Percentiles rank a stretch among this genome's conserved stretches.
phyloP scores from a whole-genome alignment of 92 coral and sea anemone genomes.

The Diadumene lineata region DNA sequence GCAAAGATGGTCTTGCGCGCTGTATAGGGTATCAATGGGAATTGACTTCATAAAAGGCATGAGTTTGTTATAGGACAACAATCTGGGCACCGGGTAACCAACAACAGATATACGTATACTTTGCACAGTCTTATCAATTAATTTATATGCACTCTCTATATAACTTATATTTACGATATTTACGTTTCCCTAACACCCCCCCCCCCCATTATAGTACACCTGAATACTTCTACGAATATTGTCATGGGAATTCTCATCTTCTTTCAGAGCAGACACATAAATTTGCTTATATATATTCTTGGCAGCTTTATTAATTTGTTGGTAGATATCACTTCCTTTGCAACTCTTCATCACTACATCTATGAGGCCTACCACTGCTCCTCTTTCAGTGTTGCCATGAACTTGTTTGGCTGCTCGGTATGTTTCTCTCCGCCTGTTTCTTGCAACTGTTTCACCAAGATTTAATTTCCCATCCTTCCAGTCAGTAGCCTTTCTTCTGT shows the following conservation, averaged over 20 bases:
- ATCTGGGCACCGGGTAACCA: constrained; percentile 47
- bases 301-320: neutral
- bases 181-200: constrained; percentile 58
- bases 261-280: constrained; percentile 13
- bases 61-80: constrained; percentile 19
- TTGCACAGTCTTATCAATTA: constrained; percentile 11
- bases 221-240: constrained; percentile 60
- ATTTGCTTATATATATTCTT: no score
- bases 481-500: constrained; percentile 6
- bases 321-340: neutral
- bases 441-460: neutral
- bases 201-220: constrained; percentile 63
- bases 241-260: constrained; percentile 39
- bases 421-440: constrained; percentile 32
- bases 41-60: constrained; percentile 56
- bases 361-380: constrained; percentile 9
- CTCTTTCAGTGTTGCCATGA: constrained; percentile 31
- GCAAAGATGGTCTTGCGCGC: constrained; percentile 43
- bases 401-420: constrained; percentile 41
- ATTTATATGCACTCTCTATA: constrained; percentile 36
- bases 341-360: constrained; percentile 10
- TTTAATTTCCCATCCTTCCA: neutral
- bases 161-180: constrained; percentile 40
- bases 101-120: constrained; percentile 33
- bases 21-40: constrained; percentile 40